Percentiles rank a stretch among this genome's conserved stretches.
Conservation (phyloP, 2,888 invertebrate genomes). For the Notodromas monacha region DNA sequence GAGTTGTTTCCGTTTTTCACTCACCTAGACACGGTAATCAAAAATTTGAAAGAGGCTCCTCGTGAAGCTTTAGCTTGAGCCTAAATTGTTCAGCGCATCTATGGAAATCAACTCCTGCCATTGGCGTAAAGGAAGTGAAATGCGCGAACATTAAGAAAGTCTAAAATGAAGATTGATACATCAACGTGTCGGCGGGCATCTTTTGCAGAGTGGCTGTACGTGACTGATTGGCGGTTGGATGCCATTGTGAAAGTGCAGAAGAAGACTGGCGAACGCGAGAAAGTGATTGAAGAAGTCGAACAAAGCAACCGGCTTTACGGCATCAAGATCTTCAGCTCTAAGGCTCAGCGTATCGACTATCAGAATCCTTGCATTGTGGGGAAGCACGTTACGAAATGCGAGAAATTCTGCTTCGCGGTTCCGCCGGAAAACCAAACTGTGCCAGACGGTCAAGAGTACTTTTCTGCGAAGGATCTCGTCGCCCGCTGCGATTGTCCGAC, state of each 20-base stretch:
- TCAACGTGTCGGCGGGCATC: no score
- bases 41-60: no score
- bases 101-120: not conserved
- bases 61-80: no score
- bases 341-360: slow-evolving; percentile 30
- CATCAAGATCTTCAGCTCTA: slow-evolving; percentile 28
- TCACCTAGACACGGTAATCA: no score
- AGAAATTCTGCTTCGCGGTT: slow-evolving; percentile 75
- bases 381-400: no score
- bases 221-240: slow-evolving; percentile 84
- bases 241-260: slow-evolving; percentile 71
- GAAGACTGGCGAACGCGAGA: slow-evolving; percentile 51
- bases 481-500: slow-evolving; percentile 67
- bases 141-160: not conserved
- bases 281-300: slow-evolving; percentile 51
- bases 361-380: slow-evolving; percentile 60
- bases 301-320: slow-evolving; percentile 66
- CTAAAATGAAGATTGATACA: not conserved
- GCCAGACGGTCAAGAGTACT: no score
- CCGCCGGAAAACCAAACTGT: slow-evolving; percentile 24
- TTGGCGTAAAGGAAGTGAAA: not conserved
- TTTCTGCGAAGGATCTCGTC: slow-evolving; percentile 16
- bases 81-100: no score
- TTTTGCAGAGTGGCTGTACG: slow-evolving; percentile 49
- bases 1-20: no score